phyloP scores from a whole-genome alignment of 2,888 invertebrate genomes.

The Brachylomia viminalis region DNA sequence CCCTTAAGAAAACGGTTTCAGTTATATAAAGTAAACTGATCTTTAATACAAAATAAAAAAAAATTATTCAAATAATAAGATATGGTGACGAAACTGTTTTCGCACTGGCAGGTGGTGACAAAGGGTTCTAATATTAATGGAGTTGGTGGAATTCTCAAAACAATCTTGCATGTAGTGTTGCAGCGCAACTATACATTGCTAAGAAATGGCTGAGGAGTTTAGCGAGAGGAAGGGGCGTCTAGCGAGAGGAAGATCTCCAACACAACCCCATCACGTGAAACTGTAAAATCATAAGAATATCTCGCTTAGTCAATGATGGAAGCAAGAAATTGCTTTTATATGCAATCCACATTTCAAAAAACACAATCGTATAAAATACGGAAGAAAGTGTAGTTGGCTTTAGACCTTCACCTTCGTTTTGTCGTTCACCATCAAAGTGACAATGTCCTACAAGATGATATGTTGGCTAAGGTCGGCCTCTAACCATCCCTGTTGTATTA shows the following conservation, averaged over 20 bases:
- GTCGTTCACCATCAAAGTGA: slow-evolving; percentile 1
- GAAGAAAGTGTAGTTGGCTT: background rate
- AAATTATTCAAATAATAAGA: background rate
- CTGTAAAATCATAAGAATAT: too few species aligned
- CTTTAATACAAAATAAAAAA: background rate
- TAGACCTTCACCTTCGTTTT: background rate
- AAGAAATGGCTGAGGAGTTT: too few species aligned
- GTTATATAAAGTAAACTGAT: too few species aligned
- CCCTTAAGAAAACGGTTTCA: background rate
- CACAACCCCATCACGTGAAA: too few species aligned
- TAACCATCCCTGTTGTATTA: background rate
- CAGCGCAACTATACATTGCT: too few species aligned
- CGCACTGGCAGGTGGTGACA: background rate
- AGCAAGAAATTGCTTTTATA: too few species aligned
- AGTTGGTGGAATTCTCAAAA: background rate
- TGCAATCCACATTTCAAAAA: too few species aligned
- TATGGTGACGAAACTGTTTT: background rate
- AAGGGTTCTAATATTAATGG: background rate
- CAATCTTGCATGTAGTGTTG: too few species aligned
- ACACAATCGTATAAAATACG: background rate
- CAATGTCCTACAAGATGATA: background rate
- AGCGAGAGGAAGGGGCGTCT: too few species aligned
- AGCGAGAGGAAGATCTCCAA: too few species aligned
- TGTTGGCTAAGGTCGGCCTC: background rate
- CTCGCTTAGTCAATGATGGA: too few species aligned